Conservation (phyloP, 2,888 invertebrate genomes). For the Hymenopus coronatus region DNA sequence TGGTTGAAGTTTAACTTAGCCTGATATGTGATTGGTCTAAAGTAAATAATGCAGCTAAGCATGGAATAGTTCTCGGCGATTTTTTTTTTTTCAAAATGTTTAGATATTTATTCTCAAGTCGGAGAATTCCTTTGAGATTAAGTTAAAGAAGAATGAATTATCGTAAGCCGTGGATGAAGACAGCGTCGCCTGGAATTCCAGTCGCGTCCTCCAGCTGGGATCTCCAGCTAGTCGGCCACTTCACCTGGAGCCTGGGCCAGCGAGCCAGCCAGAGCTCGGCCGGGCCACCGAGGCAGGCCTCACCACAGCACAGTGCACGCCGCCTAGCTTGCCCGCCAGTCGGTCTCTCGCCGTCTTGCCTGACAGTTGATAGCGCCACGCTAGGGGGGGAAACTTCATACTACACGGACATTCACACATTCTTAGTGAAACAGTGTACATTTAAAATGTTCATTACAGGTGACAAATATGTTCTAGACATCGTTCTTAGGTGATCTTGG, state of each 20-base stretch:
- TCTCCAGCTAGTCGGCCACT: neutral
- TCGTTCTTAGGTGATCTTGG: neutral
- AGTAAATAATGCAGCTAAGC: no score
- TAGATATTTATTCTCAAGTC: no score
- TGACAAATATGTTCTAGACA: neutral
- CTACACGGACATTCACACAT: no score
- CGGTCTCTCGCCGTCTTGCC: neutral
- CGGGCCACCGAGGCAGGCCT: neutral
- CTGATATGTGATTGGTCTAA: no score
- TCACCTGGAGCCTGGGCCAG: neutral
- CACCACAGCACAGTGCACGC: neutral
- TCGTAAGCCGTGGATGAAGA: no score
- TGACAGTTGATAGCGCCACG: neutral
- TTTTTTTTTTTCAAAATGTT: no score
- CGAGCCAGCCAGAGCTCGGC: neutral
- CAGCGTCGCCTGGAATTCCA: no score
- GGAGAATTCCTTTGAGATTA: no score
- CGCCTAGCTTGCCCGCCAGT: neutral
- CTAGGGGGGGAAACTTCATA: neutral
- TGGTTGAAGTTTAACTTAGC: no score
- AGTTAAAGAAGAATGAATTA: no score
- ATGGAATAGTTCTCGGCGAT: no score
- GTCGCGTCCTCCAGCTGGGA: neutral
- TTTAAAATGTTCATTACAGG: neutral
- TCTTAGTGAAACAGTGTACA: neutral